Conservation (phyloP, 1,140 invertebrate genomes). For the Araneus ventricosus region DNA sequence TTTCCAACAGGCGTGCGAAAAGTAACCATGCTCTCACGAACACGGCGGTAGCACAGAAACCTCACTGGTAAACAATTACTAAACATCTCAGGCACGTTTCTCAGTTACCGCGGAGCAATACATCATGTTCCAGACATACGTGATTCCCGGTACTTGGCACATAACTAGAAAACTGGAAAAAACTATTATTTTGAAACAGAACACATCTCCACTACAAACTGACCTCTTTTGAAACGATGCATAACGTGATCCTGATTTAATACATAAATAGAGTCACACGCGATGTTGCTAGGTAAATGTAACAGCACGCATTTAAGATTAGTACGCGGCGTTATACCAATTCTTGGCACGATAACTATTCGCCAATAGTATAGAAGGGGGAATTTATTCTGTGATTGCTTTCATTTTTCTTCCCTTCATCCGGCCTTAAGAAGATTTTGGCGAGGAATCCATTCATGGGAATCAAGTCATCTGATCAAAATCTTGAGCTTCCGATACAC, state of each 20-base stretch:
- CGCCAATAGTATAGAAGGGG: neutral
- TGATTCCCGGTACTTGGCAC: neutral
- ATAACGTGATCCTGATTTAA: constrained; percentile 48
- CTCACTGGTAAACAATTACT: constrained; percentile 35
- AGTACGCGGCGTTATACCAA: constrained; percentile 28
- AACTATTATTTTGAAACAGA: constrained; percentile 24
- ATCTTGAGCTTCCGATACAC: neutral
- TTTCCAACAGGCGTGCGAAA: constrained; percentile 3
- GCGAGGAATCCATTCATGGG: neutral
- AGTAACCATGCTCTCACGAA: neutral
- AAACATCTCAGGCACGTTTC: constrained; percentile 53
- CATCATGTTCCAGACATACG: constrained; percentile 20
- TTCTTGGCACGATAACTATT: constrained; percentile 52
- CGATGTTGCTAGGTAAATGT: constrained; percentile 38
- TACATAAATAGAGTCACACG: constrained; percentile 17
- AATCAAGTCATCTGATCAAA: neutral
- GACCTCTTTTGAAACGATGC: neutral
- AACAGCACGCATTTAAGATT: constrained; percentile 24
- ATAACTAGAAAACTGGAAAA: neutral
- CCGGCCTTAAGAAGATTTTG: neutral
- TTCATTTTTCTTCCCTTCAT: neutral
- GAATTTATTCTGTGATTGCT: neutral
- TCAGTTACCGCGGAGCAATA: neutral
- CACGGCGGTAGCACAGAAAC: neutral
- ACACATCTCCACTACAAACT: neutral